Evolutionary conservation across 2,888 invertebrate genomes (phyloP), one percentile per base, ranked within the genome.

Genomic region (Eristalis tenax): DNA sequence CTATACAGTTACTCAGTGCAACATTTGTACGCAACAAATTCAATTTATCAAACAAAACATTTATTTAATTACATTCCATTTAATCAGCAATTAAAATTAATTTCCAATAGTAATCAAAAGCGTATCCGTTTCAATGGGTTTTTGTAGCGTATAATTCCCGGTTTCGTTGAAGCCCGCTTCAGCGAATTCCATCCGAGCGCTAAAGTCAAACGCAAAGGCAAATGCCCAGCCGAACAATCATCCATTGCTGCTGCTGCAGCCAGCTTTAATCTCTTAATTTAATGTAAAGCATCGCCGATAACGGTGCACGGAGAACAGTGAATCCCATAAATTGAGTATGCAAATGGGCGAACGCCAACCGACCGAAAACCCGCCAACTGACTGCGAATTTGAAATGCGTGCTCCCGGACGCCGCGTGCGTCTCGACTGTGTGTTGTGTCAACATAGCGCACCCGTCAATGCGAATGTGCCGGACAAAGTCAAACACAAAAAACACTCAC

Each of bases 251-350:
- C 5, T 32, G 32, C 32, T 32, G 40, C 43, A 69, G 15, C 38
- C 50, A n/a, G 50, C 50, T 79, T 65, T 70, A 82, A 86, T 81
- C 77, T 82, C 85, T 86, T 86, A 74, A 86, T 86, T 86, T 82
- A 78, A 82, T 74, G 77, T 82, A 78, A 82, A 77, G 65, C 73
- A 86, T 75, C 77, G 70, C 61, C 77, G 74, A 86, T 78, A 81
- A 78, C 77, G 57, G 66, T 73, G 68, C 28, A 4, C 69, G 56
- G 15, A 71, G 66, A 59, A 61, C 75, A 77, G n/a, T n/a, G 43
- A 73, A 64, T 81, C 68, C 57, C 69, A 81, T 81, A 78, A 78
- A 82, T 82, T 78, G 77, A 69, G 77, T 78, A 82, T 86, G 82
- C 82, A 86, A 86, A 86, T 82, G 77, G 32, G 59, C 13, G 26